Evolutionary conservation across 2,888 invertebrate genomes (phyloP).

Genomic region (Hemaris fuciformis): DNA sequence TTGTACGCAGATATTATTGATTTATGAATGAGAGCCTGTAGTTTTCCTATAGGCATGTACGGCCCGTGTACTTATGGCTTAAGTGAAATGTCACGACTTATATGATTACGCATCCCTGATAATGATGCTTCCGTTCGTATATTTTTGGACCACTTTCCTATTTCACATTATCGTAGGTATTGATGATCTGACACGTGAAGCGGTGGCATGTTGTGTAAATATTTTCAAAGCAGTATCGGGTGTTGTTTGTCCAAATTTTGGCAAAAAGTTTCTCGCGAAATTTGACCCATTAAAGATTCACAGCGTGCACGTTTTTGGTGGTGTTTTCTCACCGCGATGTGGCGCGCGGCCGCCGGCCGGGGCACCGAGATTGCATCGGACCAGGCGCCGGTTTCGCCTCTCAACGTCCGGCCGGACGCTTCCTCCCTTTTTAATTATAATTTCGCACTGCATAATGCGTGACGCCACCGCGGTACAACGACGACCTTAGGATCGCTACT

Average conservation of each 20-base stretch:
- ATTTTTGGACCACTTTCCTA: neutral
- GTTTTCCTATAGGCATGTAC: constrained; percentile 18
- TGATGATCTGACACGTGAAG: neutral
- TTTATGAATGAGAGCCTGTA: constrained; percentile 46
- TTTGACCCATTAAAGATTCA: constrained; percentile 58
- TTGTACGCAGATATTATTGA: constrained; percentile 57
- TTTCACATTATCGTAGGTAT: neutral
- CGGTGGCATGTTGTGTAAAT: neutral
- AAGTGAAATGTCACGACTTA: neutral
- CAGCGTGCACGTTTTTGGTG: constrained; percentile 55
- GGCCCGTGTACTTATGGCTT: neutral
- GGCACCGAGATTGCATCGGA: constrained; percentile 65
- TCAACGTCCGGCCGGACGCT: constrained; percentile 64
- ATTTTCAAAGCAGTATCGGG: neutral
- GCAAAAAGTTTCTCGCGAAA: neutral
- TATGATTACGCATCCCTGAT: neutral
- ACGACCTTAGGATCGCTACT: constrained; percentile 16
- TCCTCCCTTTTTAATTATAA: constrained; percentile 74
- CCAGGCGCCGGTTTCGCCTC: constrained; percentile 58
- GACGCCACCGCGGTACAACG: constrained; percentile 22
- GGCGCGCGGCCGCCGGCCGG: constrained; percentile 39
- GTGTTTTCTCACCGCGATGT: constrained; percentile 59
- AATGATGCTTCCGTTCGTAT: neutral
- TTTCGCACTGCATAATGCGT: constrained; percentile 49
- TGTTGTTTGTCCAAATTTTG: neutral